A percentile compares a stretch with the other conserved stretches of the same genome.
Evolutionary conservation across 2,113 vertebrate genomes (phyloP).

Genomic region (Macaca mulatta): DNA sequence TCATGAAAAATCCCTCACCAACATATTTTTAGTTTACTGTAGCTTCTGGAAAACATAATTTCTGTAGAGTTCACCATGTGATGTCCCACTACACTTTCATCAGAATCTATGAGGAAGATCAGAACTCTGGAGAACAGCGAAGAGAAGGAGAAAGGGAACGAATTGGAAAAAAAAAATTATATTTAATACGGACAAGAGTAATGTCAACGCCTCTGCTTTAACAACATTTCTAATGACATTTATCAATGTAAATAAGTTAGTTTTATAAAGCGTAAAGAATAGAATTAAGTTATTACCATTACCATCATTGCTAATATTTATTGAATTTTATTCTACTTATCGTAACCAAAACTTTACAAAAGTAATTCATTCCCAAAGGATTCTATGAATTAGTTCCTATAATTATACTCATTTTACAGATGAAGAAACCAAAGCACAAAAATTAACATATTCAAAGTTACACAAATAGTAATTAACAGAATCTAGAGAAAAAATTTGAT

Average conservation of each 20-base stretch:
- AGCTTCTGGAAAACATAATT: background rate
- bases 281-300: background rate
- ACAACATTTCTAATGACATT: background rate
- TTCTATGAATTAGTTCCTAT: background rate
- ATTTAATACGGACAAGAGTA: background rate
- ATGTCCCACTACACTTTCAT: background rate
- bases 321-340: background rate
- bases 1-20: background rate
- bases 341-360: background rate
- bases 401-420: background rate
- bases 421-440: background rate
- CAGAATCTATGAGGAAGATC: background rate
- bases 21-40: background rate
- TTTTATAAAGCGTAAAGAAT: constrained; percentile 1
- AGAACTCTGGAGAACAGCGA: background rate
- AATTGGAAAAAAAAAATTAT: background rate
- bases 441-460: background rate
- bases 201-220: background rate
- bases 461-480: background rate
- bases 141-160: background rate
- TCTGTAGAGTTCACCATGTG: background rate
- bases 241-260: background rate
- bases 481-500: background rate
- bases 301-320: background rate
- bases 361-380: background rate